phyloP scores from a whole-genome alignment of 1,140 invertebrate species.

The Vanessa tameamea region DNA sequence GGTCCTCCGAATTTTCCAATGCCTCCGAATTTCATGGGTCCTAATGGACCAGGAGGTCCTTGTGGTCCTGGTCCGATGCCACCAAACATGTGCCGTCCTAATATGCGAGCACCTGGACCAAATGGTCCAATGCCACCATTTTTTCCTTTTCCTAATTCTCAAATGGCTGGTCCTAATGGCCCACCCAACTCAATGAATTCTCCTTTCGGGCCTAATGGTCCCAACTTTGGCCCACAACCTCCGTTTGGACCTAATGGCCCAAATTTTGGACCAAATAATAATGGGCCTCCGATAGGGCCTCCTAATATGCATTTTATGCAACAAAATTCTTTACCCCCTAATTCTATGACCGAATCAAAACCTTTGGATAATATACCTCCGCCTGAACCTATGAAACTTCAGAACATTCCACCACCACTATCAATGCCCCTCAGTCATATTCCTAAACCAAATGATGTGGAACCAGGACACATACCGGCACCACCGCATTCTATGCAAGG shows the following conservation, averaged over 20 bases:
- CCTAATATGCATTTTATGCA: slow-evolving; percentile 51
- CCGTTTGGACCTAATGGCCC: slow-evolving; percentile 48
- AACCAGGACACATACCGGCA: slow-evolving; percentile 55
- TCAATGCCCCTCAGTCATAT: slow-evolving; percentile 57
- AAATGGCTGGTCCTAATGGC: slow-evolving; percentile 66
- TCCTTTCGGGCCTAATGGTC: slow-evolving; percentile 44
- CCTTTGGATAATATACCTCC: slow-evolving; percentile 58
- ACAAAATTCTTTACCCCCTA: slow-evolving; percentile 38
- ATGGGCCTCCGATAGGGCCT: slow-evolving; percentile 30
- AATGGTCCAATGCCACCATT: slow-evolving; percentile 72
- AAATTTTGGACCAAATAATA: slow-evolving; percentile 42
- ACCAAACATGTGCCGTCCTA: slow-evolving; percentile 66
- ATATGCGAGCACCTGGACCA: slow-evolving; percentile 62
- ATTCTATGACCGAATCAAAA: slow-evolving; percentile 55
- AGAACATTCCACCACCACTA: slow-evolving; percentile 63
- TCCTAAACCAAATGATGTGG: slow-evolving; percentile 62
- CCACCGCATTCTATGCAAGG: slow-evolving; percentile 58
- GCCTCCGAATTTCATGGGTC: slow-evolving; percentile 68
- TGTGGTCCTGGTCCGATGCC: slow-evolving; percentile 58
- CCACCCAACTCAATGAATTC: slow-evolving; percentile 50
- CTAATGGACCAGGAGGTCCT: slow-evolving; percentile 52
- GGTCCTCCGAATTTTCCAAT: slow-evolving; percentile 64
- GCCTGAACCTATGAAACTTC: slow-evolving; percentile 61
- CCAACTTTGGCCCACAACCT: slow-evolving; percentile 41
- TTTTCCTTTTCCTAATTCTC: slow-evolving; percentile 60